Evolutionary conservation across 2,888 invertebrate genomes (phyloP).

Genomic region (Drosophila conformis): DNA sequence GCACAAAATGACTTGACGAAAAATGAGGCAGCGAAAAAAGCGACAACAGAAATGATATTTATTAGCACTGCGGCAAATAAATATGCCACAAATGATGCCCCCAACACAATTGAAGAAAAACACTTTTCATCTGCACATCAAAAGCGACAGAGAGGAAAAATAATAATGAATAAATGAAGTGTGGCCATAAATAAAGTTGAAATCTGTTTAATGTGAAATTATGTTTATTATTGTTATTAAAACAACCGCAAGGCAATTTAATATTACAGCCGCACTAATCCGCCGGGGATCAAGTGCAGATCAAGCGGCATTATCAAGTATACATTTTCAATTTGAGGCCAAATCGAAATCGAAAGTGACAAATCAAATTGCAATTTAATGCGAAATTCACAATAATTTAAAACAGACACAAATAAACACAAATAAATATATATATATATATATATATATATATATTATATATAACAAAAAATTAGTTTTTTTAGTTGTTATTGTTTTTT

Average conservation of each 20-base stretch:
- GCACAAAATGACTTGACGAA: constrained; percentile 73
- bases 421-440: constrained; percentile 5
- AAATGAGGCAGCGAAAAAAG: constrained; percentile 20
- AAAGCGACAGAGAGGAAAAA: constrained; percentile 13
- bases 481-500: background rate
- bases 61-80: constrained; percentile 75
- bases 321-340: constrained; percentile 74
- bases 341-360: constrained; percentile 57
- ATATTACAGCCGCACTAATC: constrained; percentile 81
- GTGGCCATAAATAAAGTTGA: constrained; percentile 59
- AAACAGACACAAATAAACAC: constrained; percentile 9
- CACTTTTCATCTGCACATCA: constrained; percentile 31
- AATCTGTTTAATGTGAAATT: constrained; percentile 75
- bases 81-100: constrained; percentile 73
- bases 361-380: constrained; percentile 71
- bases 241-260: constrained; percentile 77
- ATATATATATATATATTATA: no score
- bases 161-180: constrained; percentile 1
- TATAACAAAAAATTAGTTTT: background rate
- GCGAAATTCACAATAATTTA: constrained; percentile 22
- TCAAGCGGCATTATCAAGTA: constrained; percentile 78
- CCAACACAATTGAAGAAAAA: constrained; percentile 50
- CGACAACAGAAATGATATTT: constrained; percentile 53
- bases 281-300: constrained; percentile 81
- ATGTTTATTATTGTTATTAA: constrained; percentile 79